phyloP scores from a whole-genome alignment of 2,888 invertebrate species.

The Hypselothyrea guttata region DNA sequence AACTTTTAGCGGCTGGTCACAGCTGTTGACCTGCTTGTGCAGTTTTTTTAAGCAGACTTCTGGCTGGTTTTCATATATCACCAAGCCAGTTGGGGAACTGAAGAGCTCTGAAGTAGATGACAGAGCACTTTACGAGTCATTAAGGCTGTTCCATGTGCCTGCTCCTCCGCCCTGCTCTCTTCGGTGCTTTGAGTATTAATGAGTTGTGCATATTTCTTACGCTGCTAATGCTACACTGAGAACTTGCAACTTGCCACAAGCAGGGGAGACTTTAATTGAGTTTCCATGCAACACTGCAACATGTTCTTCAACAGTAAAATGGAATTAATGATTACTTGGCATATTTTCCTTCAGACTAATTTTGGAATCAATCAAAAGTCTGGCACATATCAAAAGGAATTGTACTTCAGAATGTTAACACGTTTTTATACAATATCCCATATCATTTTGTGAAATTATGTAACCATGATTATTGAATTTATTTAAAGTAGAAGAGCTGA shows the following conservation, averaged over 20 bases:
- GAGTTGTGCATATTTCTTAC: not conserved
- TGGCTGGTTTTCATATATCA: constrained; percentile 12
- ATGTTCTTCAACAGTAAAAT: too few relatives aligned
- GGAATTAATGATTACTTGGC: too few relatives aligned
- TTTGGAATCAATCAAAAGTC: too few relatives aligned
- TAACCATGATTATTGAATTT: too few relatives aligned
- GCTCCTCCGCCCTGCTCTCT: not conserved
- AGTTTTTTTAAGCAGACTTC: constrained; percentile 38
- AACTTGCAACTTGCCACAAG: not conserved
- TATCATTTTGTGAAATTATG: too few relatives aligned
- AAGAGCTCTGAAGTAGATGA: not conserved
- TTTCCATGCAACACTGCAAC: too few relatives aligned
- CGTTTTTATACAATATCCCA: too few relatives aligned
- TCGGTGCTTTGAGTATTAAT: not conserved
- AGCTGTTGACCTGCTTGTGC: constrained; percentile 56
- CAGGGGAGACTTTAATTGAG: not conserved
- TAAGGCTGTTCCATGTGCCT: not conserved
- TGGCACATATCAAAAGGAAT: too few relatives aligned
- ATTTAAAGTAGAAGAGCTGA: too few relatives aligned
- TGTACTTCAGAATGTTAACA: too few relatives aligned
- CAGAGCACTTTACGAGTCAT: constrained; percentile 2
- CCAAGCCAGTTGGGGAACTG: not conserved
- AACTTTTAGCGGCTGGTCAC: constrained; percentile 40
- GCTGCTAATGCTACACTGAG: not conserved
- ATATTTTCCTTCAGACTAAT: too few relatives aligned